These are phyloP conservation scores for Myotis davidii DNA, from an alignment of 2,113 vertebrate species.

Conservation along the genomic window DNA sequence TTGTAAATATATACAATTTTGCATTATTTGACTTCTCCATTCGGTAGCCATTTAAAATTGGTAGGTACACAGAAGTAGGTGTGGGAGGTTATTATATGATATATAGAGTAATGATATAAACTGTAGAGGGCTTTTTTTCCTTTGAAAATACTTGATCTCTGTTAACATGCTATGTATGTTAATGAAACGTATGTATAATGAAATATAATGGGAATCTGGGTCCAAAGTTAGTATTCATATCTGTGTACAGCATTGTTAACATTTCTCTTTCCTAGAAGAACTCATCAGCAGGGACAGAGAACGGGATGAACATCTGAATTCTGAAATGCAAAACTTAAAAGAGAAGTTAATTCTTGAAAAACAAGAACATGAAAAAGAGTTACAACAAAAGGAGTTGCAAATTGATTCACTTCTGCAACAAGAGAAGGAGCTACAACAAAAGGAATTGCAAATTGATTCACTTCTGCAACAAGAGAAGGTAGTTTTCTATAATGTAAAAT, in stretches of 20 bases:
- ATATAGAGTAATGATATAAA: not conserved
- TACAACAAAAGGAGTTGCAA: constrained; percentile 86
- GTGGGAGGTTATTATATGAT: not conserved
- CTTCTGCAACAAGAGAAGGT: constrained; percentile 92
- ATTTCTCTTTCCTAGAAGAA: constrained; percentile 73
- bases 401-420: constrained; percentile 84
- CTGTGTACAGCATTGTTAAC: not conserved
- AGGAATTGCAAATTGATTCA: constrained; percentile 79
- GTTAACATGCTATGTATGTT: not conserved
- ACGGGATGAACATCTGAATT: constrained; percentile 83
- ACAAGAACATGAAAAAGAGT: constrained; percentile 83
- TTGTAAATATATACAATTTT: not conserved
- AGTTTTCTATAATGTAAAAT: not conserved
- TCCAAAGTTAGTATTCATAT: not conserved
- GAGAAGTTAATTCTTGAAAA: constrained; percentile 81
- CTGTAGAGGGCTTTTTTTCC: not conserved
- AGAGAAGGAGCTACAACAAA: constrained; percentile 90
- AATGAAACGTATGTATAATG: not conserved
- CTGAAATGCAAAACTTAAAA: constrained; percentile 86
- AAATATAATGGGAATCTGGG: not conserved
- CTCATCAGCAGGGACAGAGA: constrained; percentile 78
- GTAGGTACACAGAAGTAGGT: not conserved
- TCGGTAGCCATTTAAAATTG: not conserved
- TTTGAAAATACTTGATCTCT: not conserved
- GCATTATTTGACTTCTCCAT: not conserved